Evolutionary conservation across 2,888 invertebrate species (phyloP).

Genomic region (Eilema depressum): DNA sequence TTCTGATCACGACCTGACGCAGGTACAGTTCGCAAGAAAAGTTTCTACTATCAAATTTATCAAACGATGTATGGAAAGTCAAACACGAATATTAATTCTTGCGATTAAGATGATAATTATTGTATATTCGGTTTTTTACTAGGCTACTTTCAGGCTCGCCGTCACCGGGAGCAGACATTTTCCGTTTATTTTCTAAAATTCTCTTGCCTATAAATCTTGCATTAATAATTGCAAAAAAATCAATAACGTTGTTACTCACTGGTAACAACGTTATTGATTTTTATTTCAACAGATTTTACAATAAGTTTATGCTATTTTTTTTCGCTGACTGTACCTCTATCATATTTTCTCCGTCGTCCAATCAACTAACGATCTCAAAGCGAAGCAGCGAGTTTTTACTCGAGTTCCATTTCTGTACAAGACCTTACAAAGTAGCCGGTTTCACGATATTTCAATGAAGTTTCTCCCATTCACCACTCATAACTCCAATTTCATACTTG

Average conservation of each 20-base stretch:
- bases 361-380: conserved; percentile 14
- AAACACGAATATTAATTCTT: too few species aligned
- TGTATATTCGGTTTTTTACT: too few species aligned
- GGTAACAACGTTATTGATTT: too few species aligned
- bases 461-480: conserved; percentile 29
- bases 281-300: too few species aligned
- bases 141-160: too few species aligned
- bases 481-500: conserved; percentile 39
- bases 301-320: not conserved
- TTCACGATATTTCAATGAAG: conserved; percentile 30
- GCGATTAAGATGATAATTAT: too few species aligned
- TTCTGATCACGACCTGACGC: not conserved
- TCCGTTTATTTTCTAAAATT: too few species aligned
- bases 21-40: not conserved
- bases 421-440: conserved; percentile 11
- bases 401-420: conserved; percentile 14
- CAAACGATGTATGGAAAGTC: not conserved
- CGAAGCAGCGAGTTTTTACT: conserved; percentile 17
- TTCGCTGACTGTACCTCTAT: not conserved
- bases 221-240: too few species aligned
- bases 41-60: not conserved
- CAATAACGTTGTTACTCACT: too few species aligned
- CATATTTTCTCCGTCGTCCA: conserved; percentile 6
- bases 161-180: too few species aligned
- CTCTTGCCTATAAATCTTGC: too few species aligned